phyloP scores from a whole-genome alignment of 2,113 vertebrate genomes.

The Crocuta crocuta region DNA sequence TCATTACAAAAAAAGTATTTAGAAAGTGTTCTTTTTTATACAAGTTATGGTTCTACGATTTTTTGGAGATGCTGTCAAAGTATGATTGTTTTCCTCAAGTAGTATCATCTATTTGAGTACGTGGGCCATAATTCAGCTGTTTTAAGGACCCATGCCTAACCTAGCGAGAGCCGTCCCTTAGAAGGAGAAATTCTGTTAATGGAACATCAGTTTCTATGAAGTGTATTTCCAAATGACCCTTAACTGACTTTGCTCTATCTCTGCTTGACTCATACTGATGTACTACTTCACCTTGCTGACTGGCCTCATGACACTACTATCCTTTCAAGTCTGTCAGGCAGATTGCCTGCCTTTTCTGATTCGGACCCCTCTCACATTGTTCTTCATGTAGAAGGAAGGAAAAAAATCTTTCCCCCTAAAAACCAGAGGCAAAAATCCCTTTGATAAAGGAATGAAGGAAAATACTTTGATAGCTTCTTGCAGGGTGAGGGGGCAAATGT shows the following conservation, averaged over 20 bases:
- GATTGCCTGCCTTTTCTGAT: background rate
- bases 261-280: background rate
- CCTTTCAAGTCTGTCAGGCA: slow-evolving; percentile 15
- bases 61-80: background rate
- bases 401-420: background rate
- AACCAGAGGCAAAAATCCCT: background rate
- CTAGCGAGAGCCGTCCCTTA: background rate
- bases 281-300: background rate
- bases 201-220: background rate
- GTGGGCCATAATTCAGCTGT: background rate
- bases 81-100: background rate
- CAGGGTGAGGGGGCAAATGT: background rate
- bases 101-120: background rate
- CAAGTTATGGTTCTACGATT: background rate
- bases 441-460: slow-evolving; percentile 1
- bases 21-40: background rate
- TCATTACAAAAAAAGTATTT: background rate
- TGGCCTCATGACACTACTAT: background rate
- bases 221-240: background rate
- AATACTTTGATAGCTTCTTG: background rate
- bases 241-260: background rate
- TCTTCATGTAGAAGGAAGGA: background rate
- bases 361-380: slow-evolving; percentile 40
- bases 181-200: background rate
- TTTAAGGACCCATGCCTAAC: background rate